Conservation (phyloP, 2,113 vertebrate genomes). For the Arizona elegans region DNA sequence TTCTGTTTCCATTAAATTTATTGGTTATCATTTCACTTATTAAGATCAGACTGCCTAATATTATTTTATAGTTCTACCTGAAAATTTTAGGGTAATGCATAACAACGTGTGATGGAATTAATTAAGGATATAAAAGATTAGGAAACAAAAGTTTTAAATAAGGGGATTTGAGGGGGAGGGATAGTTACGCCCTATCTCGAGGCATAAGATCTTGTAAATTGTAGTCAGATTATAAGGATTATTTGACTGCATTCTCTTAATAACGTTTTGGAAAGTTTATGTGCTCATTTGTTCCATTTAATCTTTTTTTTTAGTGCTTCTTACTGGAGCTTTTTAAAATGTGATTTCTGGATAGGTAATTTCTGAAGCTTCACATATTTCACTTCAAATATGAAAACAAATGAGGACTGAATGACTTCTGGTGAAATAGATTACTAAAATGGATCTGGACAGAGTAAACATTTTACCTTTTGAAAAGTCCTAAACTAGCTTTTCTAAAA, state of each 20-base stretch:
- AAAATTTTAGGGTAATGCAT: constrained; percentile 9
- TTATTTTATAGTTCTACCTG: constrained; percentile 15
- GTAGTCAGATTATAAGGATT: neutral
- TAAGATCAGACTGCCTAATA: constrained; percentile 7
- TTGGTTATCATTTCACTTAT: neutral
- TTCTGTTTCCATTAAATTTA: neutral
- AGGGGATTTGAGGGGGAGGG: neutral
- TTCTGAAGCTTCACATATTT: neutral
- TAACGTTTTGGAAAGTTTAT: neutral
- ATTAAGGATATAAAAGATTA: neutral
- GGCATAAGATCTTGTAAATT: neutral
- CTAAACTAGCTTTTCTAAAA: neutral
- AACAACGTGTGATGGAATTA: neutral
- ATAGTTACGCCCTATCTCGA: neutral
- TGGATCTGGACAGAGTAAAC: neutral
- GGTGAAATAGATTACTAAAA: neutral
- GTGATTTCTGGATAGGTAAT: neutral
- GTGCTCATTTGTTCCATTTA: neutral
- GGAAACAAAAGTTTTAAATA: neutral
- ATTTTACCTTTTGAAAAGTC: neutral
- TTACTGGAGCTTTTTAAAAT: neutral
- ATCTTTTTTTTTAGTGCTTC: neutral
- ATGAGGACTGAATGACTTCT: neutral
- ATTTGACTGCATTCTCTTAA: neutral
- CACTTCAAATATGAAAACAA: neutral